These are phyloP conservation scores for Dimorphilus gyrociliatus DNA, from an alignment of 2,888 invertebrate genomes.

Conservation along the genomic window DNA sequence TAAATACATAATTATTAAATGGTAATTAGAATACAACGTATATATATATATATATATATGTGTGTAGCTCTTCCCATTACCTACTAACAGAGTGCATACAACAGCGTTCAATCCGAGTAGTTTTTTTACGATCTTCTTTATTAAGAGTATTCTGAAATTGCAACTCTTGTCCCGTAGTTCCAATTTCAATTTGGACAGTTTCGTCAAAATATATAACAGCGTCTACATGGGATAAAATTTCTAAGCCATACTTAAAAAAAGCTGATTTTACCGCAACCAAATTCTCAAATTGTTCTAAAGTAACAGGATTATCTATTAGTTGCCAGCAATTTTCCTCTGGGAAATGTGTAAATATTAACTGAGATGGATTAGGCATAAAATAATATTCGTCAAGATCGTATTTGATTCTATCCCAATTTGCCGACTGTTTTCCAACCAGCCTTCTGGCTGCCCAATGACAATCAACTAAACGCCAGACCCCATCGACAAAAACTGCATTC, in stretches of 20 bases:
- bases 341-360: conserved; percentile 29
- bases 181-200: conserved; percentile 20
- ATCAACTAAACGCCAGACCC: conserved; percentile 29
- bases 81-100: too few species aligned
- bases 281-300: conserved; percentile 26
- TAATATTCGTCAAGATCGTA: conserved; percentile 30
- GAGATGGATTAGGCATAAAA: conserved; percentile 28
- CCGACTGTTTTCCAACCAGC: conserved; percentile 29
- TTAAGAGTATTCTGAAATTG: too few species aligned
- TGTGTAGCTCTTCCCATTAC: too few species aligned
- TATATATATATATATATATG: too few species aligned
- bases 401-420: conserved; percentile 22
- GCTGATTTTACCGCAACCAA: conserved; percentile 33
- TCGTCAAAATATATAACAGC: conserved; percentile 23
- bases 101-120: too few species aligned
- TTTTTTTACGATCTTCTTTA: too few species aligned
- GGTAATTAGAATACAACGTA: too few species aligned
- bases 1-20: too few species aligned
- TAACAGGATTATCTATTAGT: conserved; percentile 20
- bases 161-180: conserved; percentile 21
- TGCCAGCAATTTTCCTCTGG: conserved; percentile 31
- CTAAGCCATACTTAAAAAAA: conserved; percentile 29
- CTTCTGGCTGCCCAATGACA: conserved; percentile 32
- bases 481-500: conserved; percentile 31
- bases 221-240: conserved; percentile 26